Evolutionary conservation across 2,888 invertebrate species (phyloP).

Genomic region (Podabrus alpinus): DNA sequence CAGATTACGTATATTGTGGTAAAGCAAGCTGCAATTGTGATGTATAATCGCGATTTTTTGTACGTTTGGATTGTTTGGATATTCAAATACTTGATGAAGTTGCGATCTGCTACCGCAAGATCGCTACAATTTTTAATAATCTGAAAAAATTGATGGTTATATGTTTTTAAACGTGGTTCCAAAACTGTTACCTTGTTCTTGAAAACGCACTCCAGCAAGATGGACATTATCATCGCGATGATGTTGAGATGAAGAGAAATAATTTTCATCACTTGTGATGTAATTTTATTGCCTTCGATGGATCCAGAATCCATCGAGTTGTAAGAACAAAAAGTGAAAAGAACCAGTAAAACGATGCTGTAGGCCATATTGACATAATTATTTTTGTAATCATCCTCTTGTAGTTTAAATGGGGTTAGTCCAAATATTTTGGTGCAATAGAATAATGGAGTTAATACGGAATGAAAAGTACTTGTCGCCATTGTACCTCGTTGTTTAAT

Average conservation of each 20-base stretch:
- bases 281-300: not conserved
- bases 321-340: not conserved
- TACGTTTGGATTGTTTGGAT: not conserved
- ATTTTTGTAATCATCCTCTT: not conserved
- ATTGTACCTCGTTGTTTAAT: not conserved
- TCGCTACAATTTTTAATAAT: not conserved
- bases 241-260: not conserved
- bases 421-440: not conserved
- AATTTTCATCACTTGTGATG: not conserved
- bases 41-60: not conserved
- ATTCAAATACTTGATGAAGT: not conserved
- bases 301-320: not conserved
- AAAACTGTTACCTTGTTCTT: not conserved
- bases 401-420: not conserved
- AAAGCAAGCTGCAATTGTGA: not conserved
- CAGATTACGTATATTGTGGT: not conserved
- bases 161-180: not conserved
- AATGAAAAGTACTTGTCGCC: not conserved
- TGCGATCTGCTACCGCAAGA: not conserved
- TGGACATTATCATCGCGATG: not conserved
- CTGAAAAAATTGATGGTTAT: not conserved
- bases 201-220: not conserved
- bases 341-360: not conserved
- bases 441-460: not conserved
- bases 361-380: not conserved